A percentile compares a stretch with the other conserved stretches of the same genome.
These are phyloP conservation scores for Emmelina monodactyla DNA, from an alignment of 2,888 invertebrate genomes.

Conservation along the genomic window DNA sequence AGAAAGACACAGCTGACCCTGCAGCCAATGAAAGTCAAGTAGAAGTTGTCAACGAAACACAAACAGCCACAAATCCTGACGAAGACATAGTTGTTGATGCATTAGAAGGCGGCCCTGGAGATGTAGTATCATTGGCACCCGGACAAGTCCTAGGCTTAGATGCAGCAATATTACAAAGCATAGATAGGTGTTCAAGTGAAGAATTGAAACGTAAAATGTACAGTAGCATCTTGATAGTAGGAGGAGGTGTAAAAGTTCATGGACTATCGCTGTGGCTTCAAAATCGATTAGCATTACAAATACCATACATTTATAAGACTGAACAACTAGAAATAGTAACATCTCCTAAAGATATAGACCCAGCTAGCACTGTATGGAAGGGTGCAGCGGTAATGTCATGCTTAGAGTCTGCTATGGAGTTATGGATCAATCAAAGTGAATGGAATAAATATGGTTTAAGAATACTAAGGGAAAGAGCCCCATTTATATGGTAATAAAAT, in stretches of 20 bases:
- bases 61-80: constrained; percentile 61
- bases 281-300: constrained; percentile 83
- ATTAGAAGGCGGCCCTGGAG: constrained; percentile 61
- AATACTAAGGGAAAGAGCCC: constrained; percentile 87
- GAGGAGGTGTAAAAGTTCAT: constrained; percentile 89
- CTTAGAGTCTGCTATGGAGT: constrained; percentile 89
- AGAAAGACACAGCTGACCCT: constrained; percentile 50
- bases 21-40: constrained; percentile 46
- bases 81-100: constrained; percentile 79
- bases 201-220: constrained; percentile 95
- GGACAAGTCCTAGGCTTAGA: constrained; percentile 88
- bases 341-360: constrained; percentile 91
- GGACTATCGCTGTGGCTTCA: constrained; percentile 87
- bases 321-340: constrained; percentile 90
- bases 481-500: constrained; percentile 85
- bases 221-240: constrained; percentile 88
- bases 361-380: constrained; percentile 91
- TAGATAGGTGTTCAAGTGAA: constrained; percentile 87
- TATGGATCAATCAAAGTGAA: constrained; percentile 88
- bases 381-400: constrained; percentile 94
- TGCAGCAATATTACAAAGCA: constrained; percentile 90
- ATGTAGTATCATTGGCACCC: constrained; percentile 75
- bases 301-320: constrained; percentile 80
- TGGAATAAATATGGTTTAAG: constrained; percentile 88
- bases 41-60: constrained; percentile 58